Evolutionary conservation across 64 coral and sea anemone genomes (phyloP), one percentile per base, ranked within the genome.

Genomic region (Acropora yongei): DNA sequence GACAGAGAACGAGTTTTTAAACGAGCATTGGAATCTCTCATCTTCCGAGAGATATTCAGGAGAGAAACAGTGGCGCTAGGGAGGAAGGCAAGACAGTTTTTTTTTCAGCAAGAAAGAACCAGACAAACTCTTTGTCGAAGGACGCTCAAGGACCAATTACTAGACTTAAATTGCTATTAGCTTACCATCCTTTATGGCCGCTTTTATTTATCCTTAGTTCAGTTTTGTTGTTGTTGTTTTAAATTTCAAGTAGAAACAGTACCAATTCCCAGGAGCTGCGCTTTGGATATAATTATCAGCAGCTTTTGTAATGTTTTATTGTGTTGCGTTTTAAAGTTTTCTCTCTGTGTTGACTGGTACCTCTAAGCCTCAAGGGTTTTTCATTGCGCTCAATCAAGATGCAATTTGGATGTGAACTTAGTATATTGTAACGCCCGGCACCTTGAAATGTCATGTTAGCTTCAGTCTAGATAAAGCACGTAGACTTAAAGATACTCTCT

Each of bases 31-130:
- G 49, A 53, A 78, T 17, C 44, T 1, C 75, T 0, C 30, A 78
- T 40, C 47, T 45, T 20, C 75, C 75, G 30, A 43, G 11, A 12
- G 75, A 78, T 20, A 61, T 80, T 17, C 49, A 57, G 18, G 30
- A 61, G 3, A 16, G 39, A 61, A 53, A 4, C 14, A 45, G 41
- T 41, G 3, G 1, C 19, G 79, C 49, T 9, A 82, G 79, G 18
- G 79, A 82, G 16, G 79, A 49, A 16, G 58, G 30, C 30, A 57
- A 18, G 51, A 55, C 17, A 57, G 79, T 50, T 18, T 63, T 39
- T 39, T 30, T 58, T 82, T 82, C 41, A 58, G 50, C 17, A 61
- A 41, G 42, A 83, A 67, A 67, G 80, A 83, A 17, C 80, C 80
- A 12, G 30, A 83, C 10, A 83, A 83, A 57, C 47, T 83, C 5